Evolutionary conservation across 2,797 vertebrate genomes (phyloP).

Genomic region (Pseudotriccus pelzelni): DNA sequence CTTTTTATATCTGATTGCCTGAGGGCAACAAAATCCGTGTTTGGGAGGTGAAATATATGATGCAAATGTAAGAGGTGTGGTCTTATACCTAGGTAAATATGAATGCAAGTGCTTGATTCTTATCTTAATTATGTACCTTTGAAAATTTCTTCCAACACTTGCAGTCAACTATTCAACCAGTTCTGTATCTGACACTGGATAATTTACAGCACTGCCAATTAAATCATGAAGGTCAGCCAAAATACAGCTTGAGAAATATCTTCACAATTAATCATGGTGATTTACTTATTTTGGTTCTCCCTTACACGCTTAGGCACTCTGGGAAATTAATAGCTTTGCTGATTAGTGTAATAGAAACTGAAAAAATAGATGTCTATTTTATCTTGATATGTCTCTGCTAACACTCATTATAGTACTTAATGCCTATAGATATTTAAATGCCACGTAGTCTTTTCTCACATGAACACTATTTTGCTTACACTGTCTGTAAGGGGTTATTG

Average conservation of each 20-base stretch:
- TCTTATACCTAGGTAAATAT: background rate
- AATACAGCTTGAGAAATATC: slow-evolving; percentile 18
- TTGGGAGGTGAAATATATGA: background rate
- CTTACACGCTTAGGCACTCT: background rate
- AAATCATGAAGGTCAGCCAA: slow-evolving; percentile 54
- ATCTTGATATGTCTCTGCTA: background rate
- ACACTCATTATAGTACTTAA: background rate
- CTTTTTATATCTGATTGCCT: background rate
- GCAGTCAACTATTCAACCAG: background rate
- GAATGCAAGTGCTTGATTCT: background rate
- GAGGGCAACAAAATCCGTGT: background rate
- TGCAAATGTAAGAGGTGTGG: background rate
- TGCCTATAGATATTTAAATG: background rate
- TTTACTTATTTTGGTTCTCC: slow-evolving; percentile 31
- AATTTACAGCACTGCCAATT: slow-evolving; percentile 10
- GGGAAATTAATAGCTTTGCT: slow-evolving; percentile 25
- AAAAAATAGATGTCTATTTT: background rate
- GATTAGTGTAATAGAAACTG: background rate
- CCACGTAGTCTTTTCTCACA: background rate
- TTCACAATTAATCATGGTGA: background rate
- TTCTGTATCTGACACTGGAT: slow-evolving; percentile 4
- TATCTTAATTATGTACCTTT: background rate
- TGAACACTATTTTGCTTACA: background rate
- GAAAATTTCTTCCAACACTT: background rate
- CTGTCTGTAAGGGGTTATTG: background rate